Percentiles rank a stretch among this genome's conserved stretches.
These are phyloP conservation scores for Ceyx margarethae DNA, from an alignment of 2,113 vertebrate genomes.

Conservation along the genomic window DNA sequence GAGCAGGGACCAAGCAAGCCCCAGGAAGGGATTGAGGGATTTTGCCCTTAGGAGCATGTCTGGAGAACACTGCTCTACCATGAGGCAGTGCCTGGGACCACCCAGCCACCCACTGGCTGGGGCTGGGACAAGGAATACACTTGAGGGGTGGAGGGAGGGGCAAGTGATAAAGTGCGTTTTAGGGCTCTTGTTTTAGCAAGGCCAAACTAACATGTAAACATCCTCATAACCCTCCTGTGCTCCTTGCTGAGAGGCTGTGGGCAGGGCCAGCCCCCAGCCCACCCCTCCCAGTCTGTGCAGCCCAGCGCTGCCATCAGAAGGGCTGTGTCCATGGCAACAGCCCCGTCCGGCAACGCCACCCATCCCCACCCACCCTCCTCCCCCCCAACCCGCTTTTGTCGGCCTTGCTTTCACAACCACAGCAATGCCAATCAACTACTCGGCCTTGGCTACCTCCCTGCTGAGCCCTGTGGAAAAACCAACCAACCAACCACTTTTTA, in stretches of 20 bases:
- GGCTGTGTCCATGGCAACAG: background rate
- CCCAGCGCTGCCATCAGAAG: background rate
- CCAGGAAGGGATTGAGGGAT: background rate
- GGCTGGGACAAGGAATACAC: background rate
- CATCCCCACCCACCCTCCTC: no score
- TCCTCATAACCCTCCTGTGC: background rate
- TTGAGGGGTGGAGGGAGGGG: no score
- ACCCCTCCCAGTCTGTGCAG: background rate
- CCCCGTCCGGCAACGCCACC: rapidly evolving
- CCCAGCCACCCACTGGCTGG: background rate
- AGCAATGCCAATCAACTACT: background rate
- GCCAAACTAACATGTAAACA: constrained; percentile 42
- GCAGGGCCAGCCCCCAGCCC: background rate
- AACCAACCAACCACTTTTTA: background rate
- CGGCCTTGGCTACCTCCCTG: background rate
- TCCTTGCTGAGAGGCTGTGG: rapidly evolving
- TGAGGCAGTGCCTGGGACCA: background rate
- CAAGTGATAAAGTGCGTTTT: constrained; percentile 48
- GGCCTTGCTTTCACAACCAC: background rate
- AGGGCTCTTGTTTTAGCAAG: constrained; percentile 19
- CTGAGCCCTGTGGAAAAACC: background rate
- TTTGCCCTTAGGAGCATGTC: background rate
- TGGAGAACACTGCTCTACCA: rapidly evolving
- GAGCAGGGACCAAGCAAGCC: background rate
- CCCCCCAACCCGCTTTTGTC: background rate